A percentile compares a stretch with the other conserved stretches of the same genome.
Conservation (phyloP, 2,797 vertebrate species). For the Phataginus tetradactyla region DNA sequence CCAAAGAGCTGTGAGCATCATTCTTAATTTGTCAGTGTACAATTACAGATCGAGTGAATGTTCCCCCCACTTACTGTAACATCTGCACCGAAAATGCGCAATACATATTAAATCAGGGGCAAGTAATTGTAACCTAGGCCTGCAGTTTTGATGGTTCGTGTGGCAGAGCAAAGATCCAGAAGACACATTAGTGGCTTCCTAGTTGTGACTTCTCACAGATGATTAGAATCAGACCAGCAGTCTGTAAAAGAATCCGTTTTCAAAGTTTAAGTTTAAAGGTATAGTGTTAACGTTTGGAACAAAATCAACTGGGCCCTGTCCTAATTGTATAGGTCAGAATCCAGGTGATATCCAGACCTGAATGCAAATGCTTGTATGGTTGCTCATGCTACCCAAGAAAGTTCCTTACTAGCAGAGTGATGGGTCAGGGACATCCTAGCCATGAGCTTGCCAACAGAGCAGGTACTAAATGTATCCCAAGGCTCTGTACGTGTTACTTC, state of each 20-base stretch:
- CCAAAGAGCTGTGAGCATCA: not conserved
- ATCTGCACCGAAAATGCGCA: not conserved
- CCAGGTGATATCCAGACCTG: not conserved
- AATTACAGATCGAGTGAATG: not conserved
- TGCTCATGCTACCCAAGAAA: not conserved
- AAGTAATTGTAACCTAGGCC: not conserved
- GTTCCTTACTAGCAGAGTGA: not conserved
- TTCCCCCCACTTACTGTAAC: not conserved
- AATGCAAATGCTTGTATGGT: not conserved
- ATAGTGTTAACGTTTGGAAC: not conserved
- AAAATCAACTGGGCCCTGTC: not conserved
- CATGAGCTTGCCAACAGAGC: not conserved
- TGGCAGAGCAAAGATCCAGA: not conserved
- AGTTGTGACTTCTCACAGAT: not conserved
- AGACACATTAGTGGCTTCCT: not conserved
- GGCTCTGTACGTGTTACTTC: not conserved
- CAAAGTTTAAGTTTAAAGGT: not conserved
- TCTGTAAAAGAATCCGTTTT: constrained; percentile 27
- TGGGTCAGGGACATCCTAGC: not conserved
- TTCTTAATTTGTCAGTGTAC: not conserved
- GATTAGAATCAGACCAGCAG: not conserved
- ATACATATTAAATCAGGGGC: not conserved
- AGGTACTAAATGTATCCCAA: not conserved
- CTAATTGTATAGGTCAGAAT: not conserved
- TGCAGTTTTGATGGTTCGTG: not conserved